A percentile compares a stretch with the other conserved stretches of the same genome.
phyloP scores from a whole-genome alignment of 1,140 invertebrate genomes.

The Colletes gigas region DNA sequence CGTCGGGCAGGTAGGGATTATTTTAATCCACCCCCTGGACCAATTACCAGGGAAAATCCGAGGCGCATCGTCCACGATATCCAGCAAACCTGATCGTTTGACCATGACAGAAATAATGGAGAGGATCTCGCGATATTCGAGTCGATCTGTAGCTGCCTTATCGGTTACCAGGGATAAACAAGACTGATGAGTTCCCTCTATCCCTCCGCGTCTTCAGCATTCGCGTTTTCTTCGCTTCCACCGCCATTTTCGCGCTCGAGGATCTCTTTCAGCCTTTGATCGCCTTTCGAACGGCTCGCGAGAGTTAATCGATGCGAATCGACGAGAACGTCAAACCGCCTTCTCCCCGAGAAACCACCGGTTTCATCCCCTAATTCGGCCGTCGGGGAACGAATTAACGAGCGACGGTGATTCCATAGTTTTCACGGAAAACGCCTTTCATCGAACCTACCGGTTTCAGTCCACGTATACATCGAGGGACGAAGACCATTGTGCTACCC shows the following conservation, averaged over 20 bases:
- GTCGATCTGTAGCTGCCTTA: slow-evolving; percentile 57
- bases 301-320: slow-evolving; percentile 25
- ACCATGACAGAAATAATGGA: slow-evolving; percentile 67
- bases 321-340: no score
- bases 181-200: slow-evolving; percentile 58
- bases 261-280: not conserved
- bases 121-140: slow-evolving; percentile 48
- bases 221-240: not conserved
- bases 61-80: not conserved
- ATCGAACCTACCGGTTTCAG: not conserved
- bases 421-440: not conserved
- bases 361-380: not conserved
- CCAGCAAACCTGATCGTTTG: slow-evolving; percentile 56
- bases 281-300: not conserved
- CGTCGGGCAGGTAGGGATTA: not conserved
- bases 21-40: slow-evolving; percentile 31
- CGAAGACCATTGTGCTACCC: not conserved
- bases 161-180: slow-evolving; percentile 56
- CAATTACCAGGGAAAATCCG: slow-evolving; percentile 49
- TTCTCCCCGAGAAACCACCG: no score
- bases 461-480: not conserved
- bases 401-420: not conserved
- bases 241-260: not conserved
- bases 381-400: not conserved
- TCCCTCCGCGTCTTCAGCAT: not conserved